Percentiles rank a stretch among this genome's conserved stretches.
Evolutionary conservation across 2,888 invertebrate species (phyloP).

Genomic region (Ptilodon capucinus): DNA sequence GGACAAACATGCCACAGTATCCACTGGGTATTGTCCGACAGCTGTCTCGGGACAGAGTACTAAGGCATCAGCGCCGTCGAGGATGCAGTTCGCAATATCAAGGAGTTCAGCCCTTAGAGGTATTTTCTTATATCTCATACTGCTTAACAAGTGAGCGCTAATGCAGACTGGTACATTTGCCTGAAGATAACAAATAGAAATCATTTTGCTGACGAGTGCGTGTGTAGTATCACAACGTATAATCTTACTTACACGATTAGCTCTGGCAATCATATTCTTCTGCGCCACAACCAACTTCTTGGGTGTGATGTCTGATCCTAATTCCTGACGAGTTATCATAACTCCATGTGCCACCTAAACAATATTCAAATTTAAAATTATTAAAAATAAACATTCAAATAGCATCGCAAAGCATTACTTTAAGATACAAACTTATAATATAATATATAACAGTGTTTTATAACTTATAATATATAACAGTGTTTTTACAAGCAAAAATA

Average conservation of each 20-base stretch:
- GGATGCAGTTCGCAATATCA: slow-evolving; percentile 87
- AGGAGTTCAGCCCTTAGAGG: slow-evolving; percentile 84
- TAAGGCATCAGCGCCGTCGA: slow-evolving; percentile 88
- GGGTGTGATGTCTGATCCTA: slow-evolving; percentile 74
- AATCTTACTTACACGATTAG: slow-evolving; percentile 39
- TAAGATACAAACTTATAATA: too few species aligned
- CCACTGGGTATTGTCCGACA: slow-evolving; percentile 84
- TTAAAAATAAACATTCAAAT: slow-evolving; percentile 4
- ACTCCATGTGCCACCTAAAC: slow-evolving; percentile 82
- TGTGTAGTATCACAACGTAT: not conserved
- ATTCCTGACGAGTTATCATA: slow-evolving; percentile 85
- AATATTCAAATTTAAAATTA: not conserved
- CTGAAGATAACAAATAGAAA: slow-evolving; percentile 32
- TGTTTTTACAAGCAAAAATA: too few species aligned
- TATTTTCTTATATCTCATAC: slow-evolving; percentile 57
- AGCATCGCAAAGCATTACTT: too few species aligned
- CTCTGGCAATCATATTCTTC: slow-evolving; percentile 78
- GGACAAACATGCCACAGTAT: slow-evolving; percentile 67
- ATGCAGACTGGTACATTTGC: slow-evolving; percentile 61
- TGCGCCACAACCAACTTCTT: slow-evolving; percentile 80
- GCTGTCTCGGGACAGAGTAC: slow-evolving; percentile 88
- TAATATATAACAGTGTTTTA: too few species aligned
- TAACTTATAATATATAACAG: too few species aligned
- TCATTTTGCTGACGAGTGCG: not conserved
- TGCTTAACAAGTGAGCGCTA: slow-evolving; percentile 59